Base-by-base conservation (phyloP, 2,797 vertebrate species). In the Rhinella marina region DNA sequence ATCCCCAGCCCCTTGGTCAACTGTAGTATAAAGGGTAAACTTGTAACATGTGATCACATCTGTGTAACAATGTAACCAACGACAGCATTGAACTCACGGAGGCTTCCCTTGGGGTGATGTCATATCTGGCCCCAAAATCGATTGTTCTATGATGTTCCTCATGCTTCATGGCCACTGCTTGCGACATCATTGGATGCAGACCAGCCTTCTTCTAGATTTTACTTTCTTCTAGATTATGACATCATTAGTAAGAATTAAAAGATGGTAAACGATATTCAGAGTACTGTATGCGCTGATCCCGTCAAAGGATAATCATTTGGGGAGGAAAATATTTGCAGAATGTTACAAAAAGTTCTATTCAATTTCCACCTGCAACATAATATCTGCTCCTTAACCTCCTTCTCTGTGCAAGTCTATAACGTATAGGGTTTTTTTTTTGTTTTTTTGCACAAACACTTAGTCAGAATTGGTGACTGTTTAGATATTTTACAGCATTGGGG, bases 91-190 rank as follows among this genome's bases (percentile, higher is more conserved):
- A 64, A 8, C n/a, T 85, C 68, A 32, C 77, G 64, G 62, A 81
- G 78, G 82, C 57, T 88, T 88, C 76, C 87, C 76, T 85, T 17
- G 83, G 77, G 87, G 57, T 75, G 87, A 81, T 27, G 87, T 85
- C 68, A 85, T 77, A 11, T 27, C 78, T 88, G 68, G 76, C 77
- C 59, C 29, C 32, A 73, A 82, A 16, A n/a, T 32, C 21, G 10
- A 76, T 81, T 76, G 77, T 85, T 85, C 82, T 88, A 48, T 80
- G 57, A 77, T 32, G 64, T 81, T 50, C 25, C 14, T 27, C 81
- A 21, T 59, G 59, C 62, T 25, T 54, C 77, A 14, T 9, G 80
- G 6, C 29, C 76, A 73, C 83, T 84, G 48, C 52, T 23, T 73
- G 66, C 81, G 82, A 85, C 52, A 73, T 85, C 73, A 88, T 66